phyloP scores from a whole-genome alignment of 1,140 invertebrate species.

The Ceratoteleas bidentatus region DNA sequence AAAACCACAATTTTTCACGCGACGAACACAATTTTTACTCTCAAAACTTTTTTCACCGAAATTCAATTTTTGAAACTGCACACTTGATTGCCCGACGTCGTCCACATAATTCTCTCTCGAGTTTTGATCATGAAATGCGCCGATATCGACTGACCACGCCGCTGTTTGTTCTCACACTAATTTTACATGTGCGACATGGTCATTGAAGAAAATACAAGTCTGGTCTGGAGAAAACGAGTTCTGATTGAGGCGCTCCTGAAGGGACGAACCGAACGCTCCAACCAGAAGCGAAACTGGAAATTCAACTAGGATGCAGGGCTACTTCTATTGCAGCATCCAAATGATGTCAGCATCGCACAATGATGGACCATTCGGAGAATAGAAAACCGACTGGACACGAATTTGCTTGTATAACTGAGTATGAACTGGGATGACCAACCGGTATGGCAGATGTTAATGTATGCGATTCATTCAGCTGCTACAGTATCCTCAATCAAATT shows the following conservation, averaged over 20 bases:
- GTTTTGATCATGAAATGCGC: conserved; percentile 32
- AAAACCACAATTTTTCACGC: no score
- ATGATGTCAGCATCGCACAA: conserved; percentile 69
- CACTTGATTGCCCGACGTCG: conserved; percentile 10
- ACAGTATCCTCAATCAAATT: conserved; percentile 53
- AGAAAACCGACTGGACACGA: conserved; percentile 73
- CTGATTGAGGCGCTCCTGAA: conserved; percentile 63
- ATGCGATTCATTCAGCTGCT: conserved; percentile 76
- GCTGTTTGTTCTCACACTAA: conserved; percentile 67
- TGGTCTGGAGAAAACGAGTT: conserved; percentile 72
- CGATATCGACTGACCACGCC: conserved; percentile 57
- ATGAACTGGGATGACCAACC: conserved; percentile 78
- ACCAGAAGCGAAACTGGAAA: conserved; percentile 74
- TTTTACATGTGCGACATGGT: conserved; percentile 56
- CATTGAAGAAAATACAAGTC: conserved; percentile 64
- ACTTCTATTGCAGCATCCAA: conserved; percentile 76
- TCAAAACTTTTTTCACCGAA: background rate
- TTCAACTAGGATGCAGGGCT: conserved; percentile 53
- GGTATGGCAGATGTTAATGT: conserved; percentile 77
- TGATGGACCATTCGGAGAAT: conserved; percentile 75
- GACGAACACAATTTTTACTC: no score
- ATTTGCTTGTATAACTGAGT: conserved; percentile 72
- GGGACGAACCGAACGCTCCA: conserved; percentile 64
- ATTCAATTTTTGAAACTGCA: background rate
- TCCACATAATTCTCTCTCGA: conserved; percentile 20